Evolutionary conservation across 2,888 invertebrate species (phyloP).

Genomic region (Chrysomela aeneicollis): DNA sequence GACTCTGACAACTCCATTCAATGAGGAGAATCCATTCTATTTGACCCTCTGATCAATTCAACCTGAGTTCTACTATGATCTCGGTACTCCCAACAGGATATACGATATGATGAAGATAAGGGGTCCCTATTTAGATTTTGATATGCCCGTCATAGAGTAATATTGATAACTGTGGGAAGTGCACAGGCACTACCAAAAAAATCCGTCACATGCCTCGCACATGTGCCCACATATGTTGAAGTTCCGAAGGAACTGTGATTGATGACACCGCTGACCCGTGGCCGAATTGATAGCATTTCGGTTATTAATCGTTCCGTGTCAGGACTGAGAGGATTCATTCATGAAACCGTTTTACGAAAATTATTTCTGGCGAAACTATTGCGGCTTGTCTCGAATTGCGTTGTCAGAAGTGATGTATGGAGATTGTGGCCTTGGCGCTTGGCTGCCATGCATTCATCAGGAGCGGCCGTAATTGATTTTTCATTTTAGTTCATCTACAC

Average conservation of each 20-base stretch:
- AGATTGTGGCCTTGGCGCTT: neutral
- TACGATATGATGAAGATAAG: neutral
- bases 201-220: slow-evolving; percentile 51
- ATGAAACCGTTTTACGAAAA: slow-evolving; percentile 4
- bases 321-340: slow-evolving; percentile 25
- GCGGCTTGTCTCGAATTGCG: neutral
- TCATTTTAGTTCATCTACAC: no score
- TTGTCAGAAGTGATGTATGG: neutral
- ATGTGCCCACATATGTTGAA: slow-evolving; percentile 46
- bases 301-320: slow-evolving; percentile 38
- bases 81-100: no score
- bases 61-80: no score
- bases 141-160: neutral
- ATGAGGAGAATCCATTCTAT: no score
- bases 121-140: neutral
- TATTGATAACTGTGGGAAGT: slow-evolving; percentile 34
- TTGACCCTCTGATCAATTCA: no score
- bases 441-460: neutral
- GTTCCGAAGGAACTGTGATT: slow-evolving; percentile 49
- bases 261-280: slow-evolving; percentile 56
- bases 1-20: no score
- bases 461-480: neutral
- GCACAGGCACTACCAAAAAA: slow-evolving; percentile 20
- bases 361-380: slow-evolving; percentile 1
- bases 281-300: slow-evolving; percentile 43